These are phyloP conservation scores for Crax fasciolata DNA, from an alignment of 2,797 vertebrate species.

Conservation along the genomic window DNA sequence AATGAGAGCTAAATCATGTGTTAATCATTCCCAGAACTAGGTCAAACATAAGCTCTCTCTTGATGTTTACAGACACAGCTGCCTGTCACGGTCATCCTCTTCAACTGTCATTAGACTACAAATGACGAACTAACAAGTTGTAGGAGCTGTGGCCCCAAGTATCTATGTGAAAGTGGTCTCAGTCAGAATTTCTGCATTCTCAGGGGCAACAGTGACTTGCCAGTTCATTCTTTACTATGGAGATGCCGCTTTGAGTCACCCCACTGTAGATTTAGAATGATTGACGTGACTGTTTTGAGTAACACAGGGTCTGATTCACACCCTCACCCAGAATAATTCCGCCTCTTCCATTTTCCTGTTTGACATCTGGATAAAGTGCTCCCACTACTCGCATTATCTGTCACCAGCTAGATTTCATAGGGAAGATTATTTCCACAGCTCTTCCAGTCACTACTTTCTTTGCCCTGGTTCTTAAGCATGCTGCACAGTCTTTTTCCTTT, in stretches of 20 bases:
- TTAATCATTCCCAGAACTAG: slow-evolving; percentile 72
- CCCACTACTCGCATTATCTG: neutral
- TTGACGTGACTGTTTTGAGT: neutral
- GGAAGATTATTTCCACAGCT: neutral
- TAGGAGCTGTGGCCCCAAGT: neutral
- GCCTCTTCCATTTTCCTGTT: neutral
- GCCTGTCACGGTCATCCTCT: slow-evolving; percentile 47
- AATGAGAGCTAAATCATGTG: slow-evolving; percentile 70
- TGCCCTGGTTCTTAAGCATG: neutral
- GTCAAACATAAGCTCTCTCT: slow-evolving; percentile 63
- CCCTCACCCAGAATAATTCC: neutral
- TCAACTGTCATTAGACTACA: slow-evolving; percentile 8
- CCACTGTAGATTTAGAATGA: neutral
- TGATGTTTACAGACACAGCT: slow-evolving; percentile 53
- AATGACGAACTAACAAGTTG: slow-evolving; percentile 40
- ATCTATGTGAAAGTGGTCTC: neutral
- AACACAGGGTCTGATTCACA: neutral
- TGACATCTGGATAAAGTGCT: neutral
- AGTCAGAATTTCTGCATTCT: slow-evolving; percentile 24
- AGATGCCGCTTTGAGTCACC: neutral
- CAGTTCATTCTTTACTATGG: neutral
- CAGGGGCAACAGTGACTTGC: neutral
- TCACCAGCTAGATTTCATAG: neutral
- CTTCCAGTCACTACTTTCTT: neutral
- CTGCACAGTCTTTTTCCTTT: neutral